Conservation (phyloP, 2,888 invertebrate genomes). For the Oscheius sp. region DNA sequence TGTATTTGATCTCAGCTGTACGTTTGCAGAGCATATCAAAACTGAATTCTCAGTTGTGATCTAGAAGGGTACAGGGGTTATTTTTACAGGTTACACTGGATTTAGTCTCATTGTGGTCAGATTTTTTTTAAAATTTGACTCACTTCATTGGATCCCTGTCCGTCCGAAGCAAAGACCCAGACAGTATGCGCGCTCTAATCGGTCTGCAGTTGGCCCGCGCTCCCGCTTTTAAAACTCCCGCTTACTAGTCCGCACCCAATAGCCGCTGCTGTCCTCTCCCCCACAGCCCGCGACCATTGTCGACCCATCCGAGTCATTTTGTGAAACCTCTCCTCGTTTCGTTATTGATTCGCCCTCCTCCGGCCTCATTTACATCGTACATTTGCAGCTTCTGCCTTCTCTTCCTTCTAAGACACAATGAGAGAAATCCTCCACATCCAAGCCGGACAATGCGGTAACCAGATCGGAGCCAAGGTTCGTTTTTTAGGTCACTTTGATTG, state of each 20-base stretch:
- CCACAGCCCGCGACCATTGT: background rate
- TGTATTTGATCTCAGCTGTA: no score
- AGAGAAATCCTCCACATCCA: constrained; percentile 95
- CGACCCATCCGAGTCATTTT: constrained; percentile 27
- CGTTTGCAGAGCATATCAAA: no score
- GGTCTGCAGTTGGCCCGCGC: constrained; percentile 10
- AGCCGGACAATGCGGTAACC: constrained; percentile 93
- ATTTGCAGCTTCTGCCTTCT: constrained; percentile 3
- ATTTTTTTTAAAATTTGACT: no score
- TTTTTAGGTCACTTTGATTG: background rate
- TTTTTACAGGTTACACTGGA: no score
- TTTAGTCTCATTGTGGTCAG: no score
- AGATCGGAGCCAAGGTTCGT: constrained; percentile 89
- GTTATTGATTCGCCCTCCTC: constrained; percentile 9
- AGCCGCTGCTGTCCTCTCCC: background rate
- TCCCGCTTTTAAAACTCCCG: constrained; percentile 20
- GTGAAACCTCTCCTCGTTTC: constrained; percentile 23
- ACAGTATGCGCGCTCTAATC: background rate
- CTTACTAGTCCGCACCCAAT: constrained; percentile 21
- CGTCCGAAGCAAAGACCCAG: no score
- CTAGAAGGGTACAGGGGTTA: no score
- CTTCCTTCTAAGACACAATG: constrained; percentile 75
- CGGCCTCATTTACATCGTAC: constrained; percentile 3
- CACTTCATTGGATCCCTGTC: no score
- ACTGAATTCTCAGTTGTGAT: no score